Conservation (phyloP, 2,888 invertebrate species). For the Chesias legatella region DNA sequence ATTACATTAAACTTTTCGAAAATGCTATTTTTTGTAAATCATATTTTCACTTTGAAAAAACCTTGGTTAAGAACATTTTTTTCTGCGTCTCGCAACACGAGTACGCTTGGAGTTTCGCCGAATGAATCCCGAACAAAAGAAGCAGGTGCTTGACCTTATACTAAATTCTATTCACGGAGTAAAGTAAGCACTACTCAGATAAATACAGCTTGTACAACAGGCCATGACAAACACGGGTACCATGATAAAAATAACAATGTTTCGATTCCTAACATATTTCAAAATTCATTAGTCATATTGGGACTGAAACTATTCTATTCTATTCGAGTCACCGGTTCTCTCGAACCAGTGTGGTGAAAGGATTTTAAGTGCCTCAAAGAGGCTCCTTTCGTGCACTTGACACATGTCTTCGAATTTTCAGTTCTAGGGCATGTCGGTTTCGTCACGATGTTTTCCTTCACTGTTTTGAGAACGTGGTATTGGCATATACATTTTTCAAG, state of each 20-base stretch:
- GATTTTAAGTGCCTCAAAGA: too few species aligned
- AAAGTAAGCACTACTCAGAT: constrained; percentile 17
- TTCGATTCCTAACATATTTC: too few species aligned
- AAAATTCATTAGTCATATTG: not conserved
- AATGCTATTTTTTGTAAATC: too few species aligned
- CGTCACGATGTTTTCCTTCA: too few species aligned
- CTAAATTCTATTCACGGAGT: constrained; percentile 16
- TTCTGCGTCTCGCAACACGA: not conserved
- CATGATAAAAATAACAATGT: not conserved
- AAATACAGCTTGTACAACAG: constrained; percentile 35
- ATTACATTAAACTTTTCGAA: too few species aligned
- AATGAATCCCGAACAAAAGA: constrained; percentile 4
- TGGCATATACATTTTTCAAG: too few species aligned
- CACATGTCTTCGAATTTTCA: too few species aligned
- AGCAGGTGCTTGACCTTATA: constrained; percentile 11
- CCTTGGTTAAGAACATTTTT: not conserved
- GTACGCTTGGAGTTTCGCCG: constrained; percentile 1
- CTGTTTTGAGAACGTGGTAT: too few species aligned
- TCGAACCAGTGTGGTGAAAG: too few species aligned
- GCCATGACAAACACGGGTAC: not conserved
- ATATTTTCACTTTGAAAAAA: not conserved
- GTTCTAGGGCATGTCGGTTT: too few species aligned
- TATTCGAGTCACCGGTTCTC: too few species aligned
- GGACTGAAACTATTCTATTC: not conserved
- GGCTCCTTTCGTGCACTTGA: too few species aligned